Conservation (phyloP, 2,888 invertebrate species). For the Chrysotoxum bicinctum region DNA sequence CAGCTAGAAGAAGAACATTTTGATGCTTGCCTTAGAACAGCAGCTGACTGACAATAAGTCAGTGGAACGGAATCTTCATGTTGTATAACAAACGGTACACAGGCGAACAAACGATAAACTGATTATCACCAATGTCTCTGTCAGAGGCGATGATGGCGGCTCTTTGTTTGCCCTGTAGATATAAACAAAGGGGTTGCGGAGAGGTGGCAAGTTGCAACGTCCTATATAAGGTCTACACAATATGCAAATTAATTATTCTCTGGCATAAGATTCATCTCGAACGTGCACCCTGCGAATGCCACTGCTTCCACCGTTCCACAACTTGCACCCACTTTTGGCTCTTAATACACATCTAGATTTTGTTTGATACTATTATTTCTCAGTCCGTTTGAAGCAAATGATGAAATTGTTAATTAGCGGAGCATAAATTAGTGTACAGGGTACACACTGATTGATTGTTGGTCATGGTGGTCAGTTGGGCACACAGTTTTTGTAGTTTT, state of each 20-base stretch:
- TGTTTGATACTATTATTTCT: slow-evolving; percentile 29
- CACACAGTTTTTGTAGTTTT: slow-evolving; percentile 39
- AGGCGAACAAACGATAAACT: slow-evolving; percentile 64
- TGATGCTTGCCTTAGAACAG: slow-evolving; percentile 4
- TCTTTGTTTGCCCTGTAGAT: slow-evolving; percentile 27
- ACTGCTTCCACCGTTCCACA: slow-evolving; percentile 28
- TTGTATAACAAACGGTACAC: slow-evolving; percentile 63
- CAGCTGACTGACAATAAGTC: slow-evolving; percentile 7
- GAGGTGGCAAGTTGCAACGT: background rate
- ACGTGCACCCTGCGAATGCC: slow-evolving; percentile 18
- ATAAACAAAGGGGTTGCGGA: background rate
- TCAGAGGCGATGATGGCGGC: slow-evolving; percentile 41
- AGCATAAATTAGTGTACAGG: slow-evolving; percentile 68
- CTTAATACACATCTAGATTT: slow-evolving; percentile 35
- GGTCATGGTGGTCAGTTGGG: slow-evolving; percentile 63
- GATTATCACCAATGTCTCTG: slow-evolving; percentile 70
- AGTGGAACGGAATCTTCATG: slow-evolving; percentile 49
- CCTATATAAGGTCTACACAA: slow-evolving; percentile 1
- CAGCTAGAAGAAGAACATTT: slow-evolving; percentile 7
- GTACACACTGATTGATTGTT: slow-evolving; percentile 69
- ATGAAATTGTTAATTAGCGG: slow-evolving; percentile 69
- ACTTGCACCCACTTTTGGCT: slow-evolving; percentile 34
- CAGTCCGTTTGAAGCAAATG: slow-evolving; percentile 50
- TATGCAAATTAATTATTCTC: slow-evolving; percentile 68
- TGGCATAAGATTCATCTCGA: slow-evolving; percentile 54